Conservation (phyloP, 2,113 vertebrate genomes). For the Hypomesus transpacificus region DNA sequence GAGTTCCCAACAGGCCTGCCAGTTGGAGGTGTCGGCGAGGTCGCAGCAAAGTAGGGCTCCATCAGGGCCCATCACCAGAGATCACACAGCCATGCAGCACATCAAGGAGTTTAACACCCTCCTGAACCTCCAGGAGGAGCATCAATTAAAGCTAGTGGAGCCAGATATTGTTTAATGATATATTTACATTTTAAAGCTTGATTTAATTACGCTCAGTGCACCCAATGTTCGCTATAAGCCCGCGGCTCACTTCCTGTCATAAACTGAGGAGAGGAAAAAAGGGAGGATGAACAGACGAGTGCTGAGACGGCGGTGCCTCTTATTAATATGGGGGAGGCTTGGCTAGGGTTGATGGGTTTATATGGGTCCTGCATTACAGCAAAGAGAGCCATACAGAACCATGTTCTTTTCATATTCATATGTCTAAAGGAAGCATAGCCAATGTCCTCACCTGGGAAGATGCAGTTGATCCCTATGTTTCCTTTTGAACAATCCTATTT, state of each 20-base stretch:
- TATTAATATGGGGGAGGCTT: neutral
- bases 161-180: conserved; percentile 71
- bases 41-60: conserved; percentile 17
- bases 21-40: conserved; percentile 8
- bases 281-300: conserved; percentile 21
- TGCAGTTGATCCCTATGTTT: too few species aligned
- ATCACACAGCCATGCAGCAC: conserved; percentile 41
- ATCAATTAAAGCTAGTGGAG: conserved; percentile 67
- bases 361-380: neutral
- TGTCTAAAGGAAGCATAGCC: too few species aligned
- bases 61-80: conserved; percentile 17
- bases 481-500: too few species aligned
- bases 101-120: conserved; percentile 66
- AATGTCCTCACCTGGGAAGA: too few species aligned
- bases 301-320: conserved; percentile 16
- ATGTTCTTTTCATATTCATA: neutral
- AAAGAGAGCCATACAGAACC: neutral
- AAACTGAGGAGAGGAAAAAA: conserved; percentile 42
- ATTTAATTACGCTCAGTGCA: conserved; percentile 64
- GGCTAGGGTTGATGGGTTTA: neutral
- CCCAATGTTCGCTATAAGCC: conserved; percentile 42
- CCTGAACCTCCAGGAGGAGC: conserved; percentile 54
- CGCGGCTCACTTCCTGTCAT: conserved; percentile 41
- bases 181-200: conserved; percentile 71
- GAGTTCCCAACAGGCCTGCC: neutral